These are phyloP conservation scores for Chironex yamaguchii DNA, from an alignment of 30 jellyfish, hydroid and myxozoan species.

Conservation along the genomic window DNA sequence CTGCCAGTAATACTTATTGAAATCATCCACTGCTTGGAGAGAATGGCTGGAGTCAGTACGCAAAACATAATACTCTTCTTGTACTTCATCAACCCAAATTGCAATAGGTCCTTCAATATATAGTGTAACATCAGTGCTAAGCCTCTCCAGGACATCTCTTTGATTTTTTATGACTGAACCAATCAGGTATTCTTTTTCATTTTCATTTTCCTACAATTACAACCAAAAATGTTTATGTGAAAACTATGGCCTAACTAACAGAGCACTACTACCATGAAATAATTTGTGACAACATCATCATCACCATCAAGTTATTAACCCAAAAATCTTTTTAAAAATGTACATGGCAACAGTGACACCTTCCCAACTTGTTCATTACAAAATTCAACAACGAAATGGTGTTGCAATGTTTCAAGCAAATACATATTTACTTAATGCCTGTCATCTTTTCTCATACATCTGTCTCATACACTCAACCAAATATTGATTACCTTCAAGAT, in stretches of 20 bases:
- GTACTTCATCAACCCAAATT: slow-evolving; percentile 84
- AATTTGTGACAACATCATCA: too few species aligned
- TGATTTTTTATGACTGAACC: slow-evolving; percentile 78
- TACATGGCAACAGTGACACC: background rate
- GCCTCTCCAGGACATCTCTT: slow-evolving; percentile 47
- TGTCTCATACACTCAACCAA: too few species aligned
- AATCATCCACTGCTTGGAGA: background rate
- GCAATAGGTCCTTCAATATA: slow-evolving; percentile 87
- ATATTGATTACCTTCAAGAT: too few species aligned
- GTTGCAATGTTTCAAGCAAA: too few species aligned
- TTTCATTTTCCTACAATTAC: slow-evolving; percentile 10
- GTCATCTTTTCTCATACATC: too few species aligned
- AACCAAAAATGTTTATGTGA: too few species aligned
- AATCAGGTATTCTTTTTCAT: slow-evolving; percentile 67
- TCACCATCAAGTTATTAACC: slow-evolving; percentile 3
- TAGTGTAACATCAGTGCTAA: slow-evolving; percentile 52
- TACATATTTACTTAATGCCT: too few species aligned
- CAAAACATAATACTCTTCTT: slow-evolving; percentile 71
- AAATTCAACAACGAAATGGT: too few species aligned
- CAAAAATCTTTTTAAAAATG: background rate
- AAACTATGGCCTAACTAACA: too few species aligned
- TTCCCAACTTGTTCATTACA: background rate
- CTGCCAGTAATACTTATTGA: background rate
- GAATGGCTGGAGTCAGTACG: slow-evolving; percentile 66
- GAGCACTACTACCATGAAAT: too few species aligned